A percentile compares a stretch with the other conserved stretches of the same genome.
Evolutionary conservation across 2,888 invertebrate species (phyloP).

Genomic region (Athetis lepigone): DNA sequence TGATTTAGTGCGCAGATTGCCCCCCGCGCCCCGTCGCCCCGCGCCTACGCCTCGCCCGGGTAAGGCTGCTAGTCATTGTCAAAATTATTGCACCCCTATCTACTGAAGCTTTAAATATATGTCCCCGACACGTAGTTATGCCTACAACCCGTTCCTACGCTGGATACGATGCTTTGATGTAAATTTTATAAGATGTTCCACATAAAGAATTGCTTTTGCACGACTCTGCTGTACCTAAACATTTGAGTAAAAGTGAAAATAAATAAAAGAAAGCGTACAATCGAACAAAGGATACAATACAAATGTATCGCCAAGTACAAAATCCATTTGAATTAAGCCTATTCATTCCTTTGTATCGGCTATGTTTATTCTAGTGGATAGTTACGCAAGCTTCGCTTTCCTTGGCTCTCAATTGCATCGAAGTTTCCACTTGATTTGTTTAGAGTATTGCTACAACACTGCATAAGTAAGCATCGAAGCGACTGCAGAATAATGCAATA

Average conservation of each 20-base stretch:
- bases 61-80: slow-evolving; percentile 91
- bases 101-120: slow-evolving; percentile 90
- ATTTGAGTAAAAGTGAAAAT: slow-evolving; percentile 63
- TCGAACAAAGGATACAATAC: slow-evolving; percentile 59
- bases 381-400: slow-evolving; percentile 82
- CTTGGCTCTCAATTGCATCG: slow-evolving; percentile 73
- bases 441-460: slow-evolving; percentile 78
- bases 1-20: slow-evolving; percentile 91
- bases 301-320: slow-evolving; percentile 52
- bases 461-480: slow-evolving; percentile 71
- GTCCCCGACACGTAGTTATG: slow-evolving; percentile 87
- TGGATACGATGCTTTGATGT: slow-evolving; percentile 70
- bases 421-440: slow-evolving; percentile 86
- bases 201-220: slow-evolving; percentile 60
- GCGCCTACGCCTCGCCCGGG: slow-evolving; percentile 88
- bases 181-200: slow-evolving; percentile 74
- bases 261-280: slow-evolving; percentile 60
- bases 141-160: slow-evolving; percentile 85
- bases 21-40: slow-evolving; percentile 83
- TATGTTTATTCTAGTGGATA: slow-evolving; percentile 74
- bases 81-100: slow-evolving; percentile 91
- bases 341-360: slow-evolving; percentile 72
- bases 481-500: slow-evolving; percentile 83
- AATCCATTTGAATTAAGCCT: slow-evolving; percentile 68
- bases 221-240: slow-evolving; percentile 46